Percentiles rank a stretch among this genome's conserved stretches.
phyloP scores from a whole-genome alignment of 2,113 vertebrate genomes.

The Caranx melampygus region DNA sequence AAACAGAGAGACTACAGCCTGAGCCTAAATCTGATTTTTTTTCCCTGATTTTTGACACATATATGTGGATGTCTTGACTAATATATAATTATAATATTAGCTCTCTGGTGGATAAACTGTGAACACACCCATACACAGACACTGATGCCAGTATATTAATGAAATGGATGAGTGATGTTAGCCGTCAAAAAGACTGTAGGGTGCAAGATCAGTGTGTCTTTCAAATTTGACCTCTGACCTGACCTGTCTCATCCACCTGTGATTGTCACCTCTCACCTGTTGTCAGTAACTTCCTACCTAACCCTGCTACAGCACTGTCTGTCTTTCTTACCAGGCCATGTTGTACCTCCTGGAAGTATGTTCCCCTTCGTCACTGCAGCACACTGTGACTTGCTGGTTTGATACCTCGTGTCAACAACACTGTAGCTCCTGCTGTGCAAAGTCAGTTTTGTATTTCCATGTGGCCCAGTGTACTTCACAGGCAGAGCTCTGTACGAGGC shows the following conservation, averaged over 20 bases:
- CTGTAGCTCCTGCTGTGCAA: constrained; percentile 33
- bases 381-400: constrained; percentile 15
- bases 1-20: too few species aligned
- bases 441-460: not conserved
- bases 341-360: constrained; percentile 41
- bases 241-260: not conserved
- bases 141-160: not conserved
- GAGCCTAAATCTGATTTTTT: too few species aligned
- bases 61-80: not conserved
- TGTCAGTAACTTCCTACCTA: not conserved
- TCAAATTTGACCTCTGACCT: not conserved
- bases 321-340: constrained; percentile 59
- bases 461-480: not conserved
- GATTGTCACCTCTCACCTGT: not conserved
- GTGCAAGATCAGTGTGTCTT: not conserved
- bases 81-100: too few species aligned
- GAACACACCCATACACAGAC: not conserved
- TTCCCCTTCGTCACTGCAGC: not conserved
- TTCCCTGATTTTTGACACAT: not conserved
- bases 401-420: constrained; percentile 15
- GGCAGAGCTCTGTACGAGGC: not conserved
- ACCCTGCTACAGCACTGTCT: not conserved
- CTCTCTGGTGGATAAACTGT: not conserved
- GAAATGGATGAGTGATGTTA: not conserved
- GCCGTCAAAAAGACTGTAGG: not conserved